Conservation (phyloP, 2,888 invertebrate genomes). For the Vandiemenella viatica region DNA sequence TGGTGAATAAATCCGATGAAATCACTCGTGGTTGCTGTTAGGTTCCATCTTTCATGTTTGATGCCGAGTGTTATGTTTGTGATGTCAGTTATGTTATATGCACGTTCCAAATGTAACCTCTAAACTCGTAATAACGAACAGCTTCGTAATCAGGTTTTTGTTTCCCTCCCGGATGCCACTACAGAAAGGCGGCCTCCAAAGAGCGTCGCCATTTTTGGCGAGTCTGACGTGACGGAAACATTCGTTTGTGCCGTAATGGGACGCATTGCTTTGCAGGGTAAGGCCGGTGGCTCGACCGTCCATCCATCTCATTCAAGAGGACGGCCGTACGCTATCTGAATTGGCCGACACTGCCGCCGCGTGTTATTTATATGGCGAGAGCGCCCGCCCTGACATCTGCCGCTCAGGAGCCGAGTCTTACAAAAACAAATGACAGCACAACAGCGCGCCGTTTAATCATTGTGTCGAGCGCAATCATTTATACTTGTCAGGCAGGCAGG, state of each 20-base stretch:
- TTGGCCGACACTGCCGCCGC: too few relatives aligned
- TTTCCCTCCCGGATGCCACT: too few relatives aligned
- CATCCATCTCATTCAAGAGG: neutral
- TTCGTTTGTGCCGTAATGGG: neutral
- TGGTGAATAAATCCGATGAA: too few relatives aligned
- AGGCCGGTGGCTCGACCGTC: neutral
- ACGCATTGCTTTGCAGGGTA: neutral
- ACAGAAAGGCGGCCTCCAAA: too few relatives aligned
- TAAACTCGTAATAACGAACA: too few relatives aligned
- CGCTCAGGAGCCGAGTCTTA: neutral
- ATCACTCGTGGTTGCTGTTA: too few relatives aligned
- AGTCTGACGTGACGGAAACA: neutral
- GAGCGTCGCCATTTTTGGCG: neutral
- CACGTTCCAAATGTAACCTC: too few relatives aligned
- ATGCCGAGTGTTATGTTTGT: too few relatives aligned
- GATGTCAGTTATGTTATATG: too few relatives aligned
- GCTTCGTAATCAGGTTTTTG: too few relatives aligned
- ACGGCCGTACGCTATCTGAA: neutral
- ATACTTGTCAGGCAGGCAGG: slow-evolving; percentile 12
- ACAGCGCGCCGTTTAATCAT: slow-evolving; percentile 1
- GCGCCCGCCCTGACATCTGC: neutral
- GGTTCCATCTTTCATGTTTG: too few relatives aligned
- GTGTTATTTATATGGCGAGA: neutral
- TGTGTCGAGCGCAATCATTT: slow-evolving; percentile 15
- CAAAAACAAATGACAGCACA: neutral